These are phyloP conservation scores for Aradophagus sp. DNA, from an alignment of 1,140 invertebrate genomes.

Conservation along the genomic window DNA sequence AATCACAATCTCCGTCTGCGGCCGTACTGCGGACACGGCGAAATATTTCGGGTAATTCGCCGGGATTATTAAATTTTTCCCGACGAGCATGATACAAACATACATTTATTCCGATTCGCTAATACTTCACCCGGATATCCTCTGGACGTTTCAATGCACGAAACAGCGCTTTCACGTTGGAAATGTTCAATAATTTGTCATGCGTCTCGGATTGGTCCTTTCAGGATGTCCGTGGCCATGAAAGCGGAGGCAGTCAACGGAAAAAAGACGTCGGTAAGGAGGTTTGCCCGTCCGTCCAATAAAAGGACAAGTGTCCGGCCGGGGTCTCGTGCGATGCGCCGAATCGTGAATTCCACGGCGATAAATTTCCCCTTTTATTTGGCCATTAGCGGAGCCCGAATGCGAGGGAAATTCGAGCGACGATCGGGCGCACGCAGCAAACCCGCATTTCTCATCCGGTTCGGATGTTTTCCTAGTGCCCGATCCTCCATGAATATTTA, in stretches of 20 bases:
- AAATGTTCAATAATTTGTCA: conserved; percentile 37
- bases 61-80: no score
- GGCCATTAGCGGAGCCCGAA: conserved; percentile 30
- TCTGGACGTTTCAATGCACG: not conserved
- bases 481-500: conserved; percentile 72
- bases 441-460: conserved; percentile 46
- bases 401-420: conserved; percentile 26
- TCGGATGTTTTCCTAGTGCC: conserved; percentile 66
- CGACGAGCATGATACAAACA: not conserved
- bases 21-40: no score
- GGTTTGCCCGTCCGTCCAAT: conserved; percentile 3
- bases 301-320: conserved; percentile 35
- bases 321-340: conserved; percentile 9
- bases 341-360: no score
- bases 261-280: conserved; percentile 19
- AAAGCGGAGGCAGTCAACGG: conserved; percentile 8
- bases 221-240: conserved; percentile 12
- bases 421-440: conserved; percentile 43
- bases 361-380: conserved; percentile 49
- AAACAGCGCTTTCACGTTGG: conserved; percentile 9
- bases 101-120: not conserved
- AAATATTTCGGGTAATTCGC: no score
- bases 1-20: no score
- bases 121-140: not conserved
- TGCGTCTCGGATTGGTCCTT: conserved; percentile 1